phyloP scores from a whole-genome alignment of 2,888 invertebrate species.

The Celastrina argiolus region DNA sequence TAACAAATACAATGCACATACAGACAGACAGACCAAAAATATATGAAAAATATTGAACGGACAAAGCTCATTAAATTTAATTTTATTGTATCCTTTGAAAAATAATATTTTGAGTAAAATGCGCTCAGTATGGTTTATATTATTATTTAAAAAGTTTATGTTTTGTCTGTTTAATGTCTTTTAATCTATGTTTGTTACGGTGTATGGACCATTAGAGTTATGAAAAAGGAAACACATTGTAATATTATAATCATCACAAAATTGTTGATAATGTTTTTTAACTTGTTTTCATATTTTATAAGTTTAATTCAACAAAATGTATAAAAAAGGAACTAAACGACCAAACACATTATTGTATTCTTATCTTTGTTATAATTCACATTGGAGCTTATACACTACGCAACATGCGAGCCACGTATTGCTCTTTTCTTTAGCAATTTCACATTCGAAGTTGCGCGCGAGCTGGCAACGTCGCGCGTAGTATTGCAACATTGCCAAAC shows the following conservation, averaged over 20 bases:
- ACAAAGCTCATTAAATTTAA: neutral
- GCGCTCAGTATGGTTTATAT: too few species aligned
- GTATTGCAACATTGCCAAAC: too few species aligned
- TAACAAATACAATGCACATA: conserved; percentile 29
- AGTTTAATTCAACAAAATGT: neutral
- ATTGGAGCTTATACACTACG: too few species aligned
- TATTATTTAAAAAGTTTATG: neutral
- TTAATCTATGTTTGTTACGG: neutral
- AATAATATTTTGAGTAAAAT: too few species aligned
- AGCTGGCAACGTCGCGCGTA: too few species aligned
- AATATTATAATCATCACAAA: neutral
- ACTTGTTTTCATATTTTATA: neutral
- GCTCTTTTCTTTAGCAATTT: too few species aligned
- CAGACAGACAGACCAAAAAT: conserved; percentile 31
- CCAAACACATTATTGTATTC: neutral
- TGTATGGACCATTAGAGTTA: conserved; percentile 19
- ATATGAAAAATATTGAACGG: conserved; percentile 24
- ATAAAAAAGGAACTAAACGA: neutral
- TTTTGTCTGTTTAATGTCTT: neutral
- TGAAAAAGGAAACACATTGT: neutral
- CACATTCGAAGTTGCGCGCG: too few species aligned
- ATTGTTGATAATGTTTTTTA: neutral
- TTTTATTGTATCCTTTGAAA: too few species aligned
- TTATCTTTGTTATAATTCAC: too few species aligned
- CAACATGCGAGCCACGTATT: too few species aligned